phyloP scores from a whole-genome alignment of 2,797 vertebrate species.

The Glossophaga mutica region DNA sequence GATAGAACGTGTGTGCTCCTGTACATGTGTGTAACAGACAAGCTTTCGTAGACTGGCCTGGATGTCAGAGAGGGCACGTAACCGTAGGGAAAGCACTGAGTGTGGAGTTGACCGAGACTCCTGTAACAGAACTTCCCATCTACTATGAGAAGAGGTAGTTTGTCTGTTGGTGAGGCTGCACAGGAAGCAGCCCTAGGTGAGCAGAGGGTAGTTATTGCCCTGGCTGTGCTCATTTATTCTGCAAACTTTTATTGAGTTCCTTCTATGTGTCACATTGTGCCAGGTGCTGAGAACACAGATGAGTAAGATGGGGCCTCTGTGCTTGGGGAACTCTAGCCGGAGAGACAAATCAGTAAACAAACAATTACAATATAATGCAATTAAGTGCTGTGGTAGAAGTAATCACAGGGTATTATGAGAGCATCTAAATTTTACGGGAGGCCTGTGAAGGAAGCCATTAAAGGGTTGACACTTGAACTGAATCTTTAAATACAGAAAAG shows the following conservation, averaged over 20 bases:
- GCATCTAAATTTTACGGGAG: background rate
- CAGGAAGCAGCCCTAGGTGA: background rate
- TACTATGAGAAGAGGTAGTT: background rate
- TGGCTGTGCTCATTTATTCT: background rate
- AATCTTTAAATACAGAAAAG: background rate
- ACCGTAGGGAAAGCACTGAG: slow-evolving; percentile 2
- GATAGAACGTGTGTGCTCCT: background rate
- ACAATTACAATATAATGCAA: background rate
- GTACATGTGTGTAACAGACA: background rate
- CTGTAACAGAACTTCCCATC: background rate
- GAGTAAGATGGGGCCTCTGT: background rate
- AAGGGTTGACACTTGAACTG: background rate
- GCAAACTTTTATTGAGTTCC: background rate
- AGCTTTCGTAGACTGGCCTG: background rate
- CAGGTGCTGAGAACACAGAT: background rate
- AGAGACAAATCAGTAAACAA: background rate
- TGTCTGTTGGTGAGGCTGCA: background rate
- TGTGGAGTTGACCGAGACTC: background rate
- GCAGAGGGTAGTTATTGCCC: background rate
- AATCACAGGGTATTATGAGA: background rate
- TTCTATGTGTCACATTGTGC: background rate
- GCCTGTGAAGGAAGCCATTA: background rate
- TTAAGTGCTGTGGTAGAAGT: background rate
- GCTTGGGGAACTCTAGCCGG: background rate
- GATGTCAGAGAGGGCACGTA: background rate